Evolutionary conservation across 2,888 invertebrate species (phyloP).

Genomic region (Amiota mariae): DNA sequence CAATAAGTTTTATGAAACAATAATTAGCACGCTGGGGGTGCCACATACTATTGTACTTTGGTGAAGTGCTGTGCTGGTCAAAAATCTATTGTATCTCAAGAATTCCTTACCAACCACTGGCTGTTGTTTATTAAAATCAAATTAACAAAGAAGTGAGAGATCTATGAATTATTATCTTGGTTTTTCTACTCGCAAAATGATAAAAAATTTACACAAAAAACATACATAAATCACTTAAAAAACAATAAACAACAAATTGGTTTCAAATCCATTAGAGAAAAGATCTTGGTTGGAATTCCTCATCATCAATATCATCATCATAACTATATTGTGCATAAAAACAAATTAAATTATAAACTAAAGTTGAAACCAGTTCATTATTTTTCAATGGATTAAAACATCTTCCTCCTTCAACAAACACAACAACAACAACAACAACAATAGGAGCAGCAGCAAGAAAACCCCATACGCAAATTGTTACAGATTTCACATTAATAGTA

Average conservation of each 20-base stretch:
- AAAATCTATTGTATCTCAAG: no score
- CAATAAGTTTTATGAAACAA: no score
- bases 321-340: not conserved
- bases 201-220: not conserved
- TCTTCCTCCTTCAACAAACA: not conserved
- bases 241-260: not conserved
- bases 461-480: not conserved
- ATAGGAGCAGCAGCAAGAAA: not conserved
- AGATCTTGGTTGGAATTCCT: not conserved
- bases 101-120: no score
- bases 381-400: conserved; percentile 26
- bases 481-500: not conserved
- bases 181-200: not conserved
- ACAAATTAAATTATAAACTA: conserved; percentile 16
- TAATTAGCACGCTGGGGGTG: no score
- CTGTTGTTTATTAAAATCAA: no score
- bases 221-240: not conserved
- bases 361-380: conserved; percentile 20
- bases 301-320: not conserved
- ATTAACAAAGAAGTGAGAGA: no score
- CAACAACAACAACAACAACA: not conserved
- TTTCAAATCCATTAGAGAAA: not conserved
- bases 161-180: no score
- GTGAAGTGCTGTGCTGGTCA: no score
- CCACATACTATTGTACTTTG: no score